A percentile compares a stretch with the other conserved stretches of the same genome.
phyloP scores from a whole-genome alignment of 2,113 vertebrate species.

The Myrmecophaga tridactyla region DNA sequence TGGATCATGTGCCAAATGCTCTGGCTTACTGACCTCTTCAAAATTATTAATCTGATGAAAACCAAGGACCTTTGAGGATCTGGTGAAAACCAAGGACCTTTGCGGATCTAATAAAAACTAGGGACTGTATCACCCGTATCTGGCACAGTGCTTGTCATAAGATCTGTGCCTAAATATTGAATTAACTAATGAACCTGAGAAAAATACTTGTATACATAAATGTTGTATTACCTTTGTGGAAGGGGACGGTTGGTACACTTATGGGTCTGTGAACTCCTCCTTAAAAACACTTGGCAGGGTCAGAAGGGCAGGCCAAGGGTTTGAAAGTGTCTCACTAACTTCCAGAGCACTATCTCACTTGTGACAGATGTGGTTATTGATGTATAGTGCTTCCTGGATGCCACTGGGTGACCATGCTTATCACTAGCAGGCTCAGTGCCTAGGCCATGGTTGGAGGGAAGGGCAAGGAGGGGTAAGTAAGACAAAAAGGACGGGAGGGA shows the following conservation, averaged over 20 bases:
- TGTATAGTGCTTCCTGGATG: neutral
- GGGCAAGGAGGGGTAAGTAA: neutral
- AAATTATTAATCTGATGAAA: conserved; percentile 23
- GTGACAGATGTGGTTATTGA: neutral
- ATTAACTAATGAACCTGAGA: neutral
- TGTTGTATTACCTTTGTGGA: neutral
- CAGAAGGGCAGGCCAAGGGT: neutral
- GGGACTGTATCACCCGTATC: neutral
- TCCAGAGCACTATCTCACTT: neutral
- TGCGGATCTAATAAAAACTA: neutral
- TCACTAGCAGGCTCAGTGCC: neutral
- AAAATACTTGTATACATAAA: neutral
- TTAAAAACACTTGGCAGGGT: neutral
- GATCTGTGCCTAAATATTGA: neutral
- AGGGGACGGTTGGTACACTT: neutral
- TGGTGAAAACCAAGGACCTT: neutral
- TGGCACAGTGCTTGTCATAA: neutral
- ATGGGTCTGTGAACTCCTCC: neutral
- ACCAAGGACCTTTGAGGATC: neutral
- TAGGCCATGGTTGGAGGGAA: neutral
- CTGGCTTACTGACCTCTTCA: neutral
- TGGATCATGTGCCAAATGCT: neutral
- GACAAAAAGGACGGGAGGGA: neutral
- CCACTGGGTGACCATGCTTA: neutral
- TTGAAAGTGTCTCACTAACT: neutral